A percentile compares a stretch with the other conserved stretches of the same genome.
Evolutionary conservation across 1,140 invertebrate genomes (phyloP).

Genomic region (Drosophila ironensis): DNA sequence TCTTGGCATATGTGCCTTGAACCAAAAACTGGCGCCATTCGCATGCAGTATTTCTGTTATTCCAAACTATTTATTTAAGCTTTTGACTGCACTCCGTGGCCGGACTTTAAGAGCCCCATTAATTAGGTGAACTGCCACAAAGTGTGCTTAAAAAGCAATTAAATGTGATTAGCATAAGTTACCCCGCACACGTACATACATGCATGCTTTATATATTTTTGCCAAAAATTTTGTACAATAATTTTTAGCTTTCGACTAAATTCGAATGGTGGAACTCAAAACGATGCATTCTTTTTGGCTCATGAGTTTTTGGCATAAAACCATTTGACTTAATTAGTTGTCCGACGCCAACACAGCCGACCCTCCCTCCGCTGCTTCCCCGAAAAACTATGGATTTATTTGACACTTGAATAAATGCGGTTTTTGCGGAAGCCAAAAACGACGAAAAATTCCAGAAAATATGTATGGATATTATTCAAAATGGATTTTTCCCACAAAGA

Average conservation of each 20-base stretch:
- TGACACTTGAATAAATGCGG: conserved; percentile 81
- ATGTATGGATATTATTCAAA: conserved; percentile 49
- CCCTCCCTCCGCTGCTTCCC: conserved; percentile 19
- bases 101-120: conserved; percentile 47
- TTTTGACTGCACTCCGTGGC: conserved; percentile 14
- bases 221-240: conserved; percentile 47
- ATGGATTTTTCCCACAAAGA: conserved; percentile 51
- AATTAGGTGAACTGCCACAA: conserved; percentile 66
- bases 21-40: conserved; percentile 36
- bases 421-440: conserved; percentile 66
- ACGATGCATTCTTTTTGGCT: conserved; percentile 20
- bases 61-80: conserved; percentile 30
- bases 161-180: conserved; percentile 81
- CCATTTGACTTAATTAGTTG: conserved; percentile 80
- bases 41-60: conserved; percentile 21
- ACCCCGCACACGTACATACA: neutral
- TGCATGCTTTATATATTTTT: conserved; percentile 15
- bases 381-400: conserved; percentile 79
- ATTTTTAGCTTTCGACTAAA: conserved; percentile 23
- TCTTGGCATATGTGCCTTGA: conserved; percentile 50
- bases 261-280: conserved; percentile 1
- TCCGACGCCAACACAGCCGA: conserved; percentile 34
- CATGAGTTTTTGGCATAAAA: conserved; percentile 24
- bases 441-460: conserved; percentile 72
- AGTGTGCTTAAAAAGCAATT: conserved; percentile 81